These are phyloP conservation scores for Prosapia bicincta DNA, from an alignment of 2,888 invertebrate genomes.

Conservation along the genomic window DNA sequence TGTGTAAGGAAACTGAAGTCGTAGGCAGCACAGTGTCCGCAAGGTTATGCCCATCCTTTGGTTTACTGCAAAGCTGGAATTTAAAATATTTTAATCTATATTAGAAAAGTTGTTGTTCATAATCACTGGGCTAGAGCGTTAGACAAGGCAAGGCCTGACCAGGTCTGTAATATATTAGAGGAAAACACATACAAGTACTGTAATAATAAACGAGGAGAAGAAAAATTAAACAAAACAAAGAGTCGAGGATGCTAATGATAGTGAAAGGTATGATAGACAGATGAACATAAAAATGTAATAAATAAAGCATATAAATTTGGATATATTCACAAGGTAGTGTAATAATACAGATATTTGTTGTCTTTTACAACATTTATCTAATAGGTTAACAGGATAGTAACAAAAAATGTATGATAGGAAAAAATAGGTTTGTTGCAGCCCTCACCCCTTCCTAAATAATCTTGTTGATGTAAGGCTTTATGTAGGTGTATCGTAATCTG, in stretches of 20 bases:
- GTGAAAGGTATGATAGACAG: background rate
- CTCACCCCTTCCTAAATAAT: constrained; percentile 4
- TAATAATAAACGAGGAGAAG: background rate
- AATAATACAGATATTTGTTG: background rate
- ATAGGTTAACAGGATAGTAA: background rate
- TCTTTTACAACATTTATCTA: background rate
- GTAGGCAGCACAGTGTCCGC: background rate
- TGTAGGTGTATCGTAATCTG: no score
- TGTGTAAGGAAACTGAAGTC: background rate
- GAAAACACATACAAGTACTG: background rate
- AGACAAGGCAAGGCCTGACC: background rate
- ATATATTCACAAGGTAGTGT: background rate
- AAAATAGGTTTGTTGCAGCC: constrained; percentile 22
- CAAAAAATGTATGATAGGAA: background rate
- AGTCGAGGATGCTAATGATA: background rate
- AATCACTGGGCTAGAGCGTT: background rate
- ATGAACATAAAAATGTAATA: background rate
- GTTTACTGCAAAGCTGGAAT: constrained; percentile 30
- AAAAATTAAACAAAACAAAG: background rate
- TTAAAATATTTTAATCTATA: constrained; percentile 33
- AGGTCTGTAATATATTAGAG: background rate
- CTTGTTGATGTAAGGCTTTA: background rate
- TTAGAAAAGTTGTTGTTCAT: constrained; percentile 16
- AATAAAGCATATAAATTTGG: background rate
- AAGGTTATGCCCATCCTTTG: background rate